phyloP scores from a whole-genome alignment of 2,113 vertebrate species.

The Alaudala cheleensis region DNA sequence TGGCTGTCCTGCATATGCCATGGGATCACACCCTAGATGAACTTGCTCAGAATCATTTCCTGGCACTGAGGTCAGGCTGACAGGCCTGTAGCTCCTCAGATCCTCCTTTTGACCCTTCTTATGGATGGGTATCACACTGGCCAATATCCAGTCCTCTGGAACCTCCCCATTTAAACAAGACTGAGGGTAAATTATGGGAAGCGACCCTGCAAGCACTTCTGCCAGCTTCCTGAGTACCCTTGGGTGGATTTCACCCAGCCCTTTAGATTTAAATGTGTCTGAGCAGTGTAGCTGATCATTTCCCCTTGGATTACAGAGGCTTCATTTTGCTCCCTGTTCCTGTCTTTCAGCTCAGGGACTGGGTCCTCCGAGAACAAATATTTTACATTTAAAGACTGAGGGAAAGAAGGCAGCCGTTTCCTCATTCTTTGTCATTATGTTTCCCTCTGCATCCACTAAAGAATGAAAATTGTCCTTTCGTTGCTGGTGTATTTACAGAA shows the following conservation, averaged over 20 bases:
- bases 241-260: background rate
- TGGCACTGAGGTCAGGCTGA: background rate
- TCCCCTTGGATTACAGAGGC: background rate
- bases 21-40: background rate
- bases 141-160: background rate
- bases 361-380: rapidly evolving
- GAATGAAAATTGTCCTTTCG: background rate
- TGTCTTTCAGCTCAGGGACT: background rate
- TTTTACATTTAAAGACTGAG: background rate
- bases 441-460: background rate
- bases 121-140: too few species aligned
- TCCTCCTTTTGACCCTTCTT: background rate
- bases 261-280: background rate
- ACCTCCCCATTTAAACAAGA: background rate
- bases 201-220: rapidly evolving
- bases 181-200: background rate
- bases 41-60: background rate
- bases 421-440: background rate
- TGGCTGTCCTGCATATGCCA: background rate
- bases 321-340: background rate
- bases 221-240: background rate
- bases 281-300: background rate
- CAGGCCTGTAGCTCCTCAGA: background rate
- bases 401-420: background rate
- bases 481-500: background rate